Conservation (phyloP, 2,888 invertebrate genomes). For the Scaptomyza reducta region DNA sequence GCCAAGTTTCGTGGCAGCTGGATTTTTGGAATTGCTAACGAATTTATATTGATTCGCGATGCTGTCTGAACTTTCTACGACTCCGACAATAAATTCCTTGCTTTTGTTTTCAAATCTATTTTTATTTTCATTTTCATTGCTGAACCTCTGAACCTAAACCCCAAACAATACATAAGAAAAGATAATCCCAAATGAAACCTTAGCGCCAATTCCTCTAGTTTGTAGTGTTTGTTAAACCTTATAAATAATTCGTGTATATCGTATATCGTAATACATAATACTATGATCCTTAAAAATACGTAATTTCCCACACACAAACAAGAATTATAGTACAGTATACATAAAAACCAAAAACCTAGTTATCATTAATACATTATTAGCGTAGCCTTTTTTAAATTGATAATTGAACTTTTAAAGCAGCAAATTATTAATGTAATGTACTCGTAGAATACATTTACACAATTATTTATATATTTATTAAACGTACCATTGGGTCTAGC, state of each 20-base stretch:
- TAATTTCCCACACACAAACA: conserved; percentile 15
- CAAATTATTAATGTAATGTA: conserved; percentile 6
- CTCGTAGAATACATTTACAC: conserved; percentile 13
- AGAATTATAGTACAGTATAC: conserved; percentile 17
- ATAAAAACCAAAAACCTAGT: background rate
- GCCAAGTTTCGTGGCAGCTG: conserved; percentile 25
- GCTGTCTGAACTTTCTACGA: conserved; percentile 14
- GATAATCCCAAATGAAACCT: conserved; percentile 10
- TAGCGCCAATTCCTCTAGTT: conserved; percentile 45
- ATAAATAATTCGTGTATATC: conserved; percentile 55
- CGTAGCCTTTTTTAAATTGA: conserved; percentile 36
- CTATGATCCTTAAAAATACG: conserved; percentile 6
- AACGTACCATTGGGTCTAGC: conserved; percentile 9
- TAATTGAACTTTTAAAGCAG: conserved; percentile 3
- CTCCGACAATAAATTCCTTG: conserved; percentile 8
- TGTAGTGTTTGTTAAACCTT: conserved; percentile 54
- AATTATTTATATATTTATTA: background rate
- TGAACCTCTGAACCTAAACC: background rate
- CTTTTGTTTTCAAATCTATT: conserved; percentile 12
- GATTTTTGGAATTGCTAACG: conserved; percentile 9
- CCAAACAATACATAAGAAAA: conserved; percentile 1
- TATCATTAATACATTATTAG: conserved; percentile 17
- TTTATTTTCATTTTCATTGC: conserved; percentile 14
- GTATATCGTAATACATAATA: conserved; percentile 41
- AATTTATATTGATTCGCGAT: conserved; percentile 25